phyloP scores from a whole-genome alignment of 2,113 vertebrate species.

The Montifringilla adamsi region DNA sequence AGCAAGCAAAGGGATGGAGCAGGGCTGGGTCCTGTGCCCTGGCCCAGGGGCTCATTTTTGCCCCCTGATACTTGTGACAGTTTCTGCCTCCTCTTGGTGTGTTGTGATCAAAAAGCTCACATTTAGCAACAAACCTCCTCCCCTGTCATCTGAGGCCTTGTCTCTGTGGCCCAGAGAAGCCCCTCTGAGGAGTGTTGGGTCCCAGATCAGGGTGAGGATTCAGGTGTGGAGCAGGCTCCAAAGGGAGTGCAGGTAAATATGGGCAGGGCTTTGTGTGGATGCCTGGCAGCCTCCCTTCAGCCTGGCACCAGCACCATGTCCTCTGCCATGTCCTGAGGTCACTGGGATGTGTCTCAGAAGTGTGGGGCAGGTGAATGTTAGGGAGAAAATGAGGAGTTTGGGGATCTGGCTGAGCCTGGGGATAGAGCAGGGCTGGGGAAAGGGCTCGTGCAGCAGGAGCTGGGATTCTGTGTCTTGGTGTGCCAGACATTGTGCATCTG shows the following conservation, averaged over 20 bases:
- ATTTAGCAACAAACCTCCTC: background rate
- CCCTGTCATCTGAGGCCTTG: background rate
- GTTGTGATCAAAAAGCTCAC: background rate
- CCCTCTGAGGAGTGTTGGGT: background rate
- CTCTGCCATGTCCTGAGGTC: background rate
- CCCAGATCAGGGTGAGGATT: background rate
- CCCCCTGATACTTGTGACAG: rapidly evolving
- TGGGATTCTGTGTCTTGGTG: background rate
- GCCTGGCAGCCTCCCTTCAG: background rate
- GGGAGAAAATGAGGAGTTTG: background rate
- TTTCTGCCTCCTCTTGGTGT: background rate
- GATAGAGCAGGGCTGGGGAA: background rate
- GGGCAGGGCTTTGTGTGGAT: background rate
- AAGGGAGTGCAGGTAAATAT: rapidly evolving
- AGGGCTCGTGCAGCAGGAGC: background rate
- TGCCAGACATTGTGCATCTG: background rate
- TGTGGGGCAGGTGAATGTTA: background rate
- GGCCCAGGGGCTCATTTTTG: background rate
- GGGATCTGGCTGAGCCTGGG: background rate
- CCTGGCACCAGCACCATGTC: background rate
- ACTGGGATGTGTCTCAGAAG: background rate
- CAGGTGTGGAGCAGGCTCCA: rapidly evolving
- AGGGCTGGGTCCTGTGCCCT: background rate
- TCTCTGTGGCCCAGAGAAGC: rapidly evolving
- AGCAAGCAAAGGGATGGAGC: background rate